phyloP scores from a whole-genome alignment of 1,140 invertebrate genomes.

The Episyrphus balteatus region DNA sequence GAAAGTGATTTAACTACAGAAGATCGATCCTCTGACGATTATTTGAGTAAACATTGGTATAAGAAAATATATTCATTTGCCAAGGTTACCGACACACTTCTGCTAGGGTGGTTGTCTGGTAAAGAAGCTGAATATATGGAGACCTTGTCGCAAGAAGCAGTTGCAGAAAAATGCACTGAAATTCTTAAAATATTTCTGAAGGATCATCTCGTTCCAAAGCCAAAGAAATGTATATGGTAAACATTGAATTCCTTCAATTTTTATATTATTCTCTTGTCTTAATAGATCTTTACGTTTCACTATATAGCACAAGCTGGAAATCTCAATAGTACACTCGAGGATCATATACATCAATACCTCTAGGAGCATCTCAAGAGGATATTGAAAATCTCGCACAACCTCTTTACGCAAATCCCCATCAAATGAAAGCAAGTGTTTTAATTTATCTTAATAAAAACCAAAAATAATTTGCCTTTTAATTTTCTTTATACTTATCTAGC shows the following conservation, averaged over 20 bases:
- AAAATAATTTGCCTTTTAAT: not conserved
- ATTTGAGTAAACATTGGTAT: slow-evolving; percentile 66
- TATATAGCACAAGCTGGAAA: slow-evolving; percentile 70
- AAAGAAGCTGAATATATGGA: slow-evolving; percentile 81
- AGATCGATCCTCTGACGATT: slow-evolving; percentile 36
- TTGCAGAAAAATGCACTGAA: slow-evolving; percentile 64
- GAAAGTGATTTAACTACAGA: slow-evolving; percentile 21
- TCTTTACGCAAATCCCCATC: slow-evolving; percentile 51
- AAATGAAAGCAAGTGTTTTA: slow-evolving; percentile 45
- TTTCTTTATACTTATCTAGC: slow-evolving; percentile 47
- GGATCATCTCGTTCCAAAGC: slow-evolving; percentile 74
- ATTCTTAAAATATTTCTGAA: slow-evolving; percentile 72
- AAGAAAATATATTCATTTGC: slow-evolving; percentile 91
- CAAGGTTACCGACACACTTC: slow-evolving; percentile 67
- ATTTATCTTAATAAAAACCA: slow-evolving; percentile 2
- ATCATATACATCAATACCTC: slow-evolving; percentile 80
- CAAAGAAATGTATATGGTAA: slow-evolving; percentile 70
- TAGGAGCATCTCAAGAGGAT: slow-evolving; percentile 72
- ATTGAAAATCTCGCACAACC: slow-evolving; percentile 73
- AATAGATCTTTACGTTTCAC: no score
- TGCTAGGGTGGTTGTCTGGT: slow-evolving; percentile 78
- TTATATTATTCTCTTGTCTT: no score
- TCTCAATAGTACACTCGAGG: slow-evolving; percentile 69
- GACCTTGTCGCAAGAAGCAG: slow-evolving; percentile 54
- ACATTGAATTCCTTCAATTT: no score